Percentiles rank a stretch among this genome's conserved stretches.
Conservation (phyloP, 2,113 vertebrate species). For the Gobius niger region DNA sequence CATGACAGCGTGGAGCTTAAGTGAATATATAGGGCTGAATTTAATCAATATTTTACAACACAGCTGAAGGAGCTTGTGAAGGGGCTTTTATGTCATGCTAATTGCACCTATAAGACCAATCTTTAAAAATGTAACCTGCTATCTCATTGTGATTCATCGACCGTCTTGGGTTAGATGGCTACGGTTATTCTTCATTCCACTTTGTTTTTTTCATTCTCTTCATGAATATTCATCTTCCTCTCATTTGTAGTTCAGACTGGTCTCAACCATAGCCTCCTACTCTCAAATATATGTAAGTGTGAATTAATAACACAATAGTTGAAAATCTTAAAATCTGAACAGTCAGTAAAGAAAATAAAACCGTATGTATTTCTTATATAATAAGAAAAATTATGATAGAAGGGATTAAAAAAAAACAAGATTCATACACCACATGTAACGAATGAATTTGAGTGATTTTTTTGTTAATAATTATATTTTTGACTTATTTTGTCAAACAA, state of each 20-base stretch:
- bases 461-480: no score
- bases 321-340: constrained; percentile 5
- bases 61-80: constrained; percentile 38
- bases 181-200: constrained; percentile 47
- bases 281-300: constrained; percentile 19
- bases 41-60: constrained; percentile 71
- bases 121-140: constrained; percentile 55
- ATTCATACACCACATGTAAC: no score
- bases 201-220: constrained; percentile 49
- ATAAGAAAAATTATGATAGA: no score
- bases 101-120: constrained; percentile 72
- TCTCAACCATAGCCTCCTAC: constrained; percentile 15
- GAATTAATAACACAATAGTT: constrained; percentile 24
- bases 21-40: constrained; percentile 64
- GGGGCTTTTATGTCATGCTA: constrained; percentile 66
- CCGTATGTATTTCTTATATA: no score
- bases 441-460: no score
- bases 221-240: constrained; percentile 53
- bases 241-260: constrained; percentile 40
- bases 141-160: constrained; percentile 65
- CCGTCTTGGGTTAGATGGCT: constrained; percentile 52
- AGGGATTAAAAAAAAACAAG: no score
- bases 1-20: constrained; percentile 59
- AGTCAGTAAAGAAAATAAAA: not conserved
- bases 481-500: no score